phyloP scores from a whole-genome alignment of 2,888 invertebrate species.

The Drosophila antonietae region DNA sequence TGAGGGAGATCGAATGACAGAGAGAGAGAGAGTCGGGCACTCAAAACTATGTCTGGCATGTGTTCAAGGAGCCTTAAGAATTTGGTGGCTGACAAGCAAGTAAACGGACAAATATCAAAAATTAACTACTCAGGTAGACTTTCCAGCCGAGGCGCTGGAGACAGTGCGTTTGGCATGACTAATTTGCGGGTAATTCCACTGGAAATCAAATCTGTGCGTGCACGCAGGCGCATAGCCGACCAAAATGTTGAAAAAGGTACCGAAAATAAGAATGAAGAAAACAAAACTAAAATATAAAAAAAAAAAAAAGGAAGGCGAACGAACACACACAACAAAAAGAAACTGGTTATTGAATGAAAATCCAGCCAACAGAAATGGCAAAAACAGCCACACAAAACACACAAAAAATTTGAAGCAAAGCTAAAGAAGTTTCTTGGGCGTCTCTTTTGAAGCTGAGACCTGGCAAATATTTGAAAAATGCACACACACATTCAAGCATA shows the following conservation, averaged over 20 bases:
- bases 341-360: constrained; percentile 82
- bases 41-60: constrained; percentile 49
- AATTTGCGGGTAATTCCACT: constrained; percentile 59
- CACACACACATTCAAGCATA: constrained; percentile 41
- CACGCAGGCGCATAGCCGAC: constrained; percentile 52
- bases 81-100: constrained; percentile 48
- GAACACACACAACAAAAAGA: constrained; percentile 61
- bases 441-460: constrained; percentile 29
- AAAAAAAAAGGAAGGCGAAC: constrained; percentile 36
- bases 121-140: constrained; percentile 38
- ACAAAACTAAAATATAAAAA: constrained; percentile 13
- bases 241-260: constrained; percentile 29
- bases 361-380: constrained; percentile 61
- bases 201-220: constrained; percentile 62
- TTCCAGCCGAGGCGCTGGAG: constrained; percentile 17
- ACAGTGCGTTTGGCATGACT: constrained; percentile 69
- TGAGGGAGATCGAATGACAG: not conserved
- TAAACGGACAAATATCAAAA: constrained; percentile 35
- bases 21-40: constrained; percentile 7
- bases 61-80: constrained; percentile 32
- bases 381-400: constrained; percentile 36
- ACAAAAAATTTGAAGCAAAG: constrained; percentile 39
- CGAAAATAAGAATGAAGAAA: constrained; percentile 42
- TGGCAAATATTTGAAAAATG: constrained; percentile 73
- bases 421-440: constrained; percentile 70